Conservation (phyloP, 2,888 invertebrate species). For the Aleiodes testaceus region DNA sequence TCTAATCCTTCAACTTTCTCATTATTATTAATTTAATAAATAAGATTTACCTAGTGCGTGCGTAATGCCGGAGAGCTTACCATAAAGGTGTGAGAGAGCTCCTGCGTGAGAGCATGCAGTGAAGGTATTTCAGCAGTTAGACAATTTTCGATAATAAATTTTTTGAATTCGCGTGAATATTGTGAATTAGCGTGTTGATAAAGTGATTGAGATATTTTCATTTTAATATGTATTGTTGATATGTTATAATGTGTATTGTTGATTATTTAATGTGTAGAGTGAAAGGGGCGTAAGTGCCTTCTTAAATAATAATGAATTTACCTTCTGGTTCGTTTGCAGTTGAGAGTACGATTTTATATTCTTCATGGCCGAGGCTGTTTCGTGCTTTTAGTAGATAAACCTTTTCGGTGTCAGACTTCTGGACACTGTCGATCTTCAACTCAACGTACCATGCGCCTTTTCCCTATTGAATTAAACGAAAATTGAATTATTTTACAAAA, state of each 20-base stretch:
- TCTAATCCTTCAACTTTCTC: slow-evolving; percentile 6
- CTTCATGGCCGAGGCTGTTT: slow-evolving; percentile 80
- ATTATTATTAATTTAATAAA: slow-evolving; percentile 56
- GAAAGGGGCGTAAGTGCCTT: not conserved
- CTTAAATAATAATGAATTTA: slow-evolving; percentile 60
- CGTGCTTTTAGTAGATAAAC: slow-evolving; percentile 80
- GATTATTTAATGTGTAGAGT: not conserved
- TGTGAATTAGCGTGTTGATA: slow-evolving; percentile 40
- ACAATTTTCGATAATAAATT: slow-evolving; percentile 50
- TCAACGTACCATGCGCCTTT: slow-evolving; percentile 81
- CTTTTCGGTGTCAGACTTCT: slow-evolving; percentile 84
- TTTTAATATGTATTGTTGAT: not conserved
- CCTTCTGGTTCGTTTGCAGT: slow-evolving; percentile 75
- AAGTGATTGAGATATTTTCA: not conserved
- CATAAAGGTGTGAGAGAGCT: slow-evolving; percentile 70
- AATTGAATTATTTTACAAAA: too few relatives aligned
- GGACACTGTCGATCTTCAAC: slow-evolving; percentile 79
- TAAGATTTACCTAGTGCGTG: slow-evolving; percentile 72
- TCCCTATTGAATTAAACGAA: slow-evolving; percentile 73
- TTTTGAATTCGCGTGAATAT: slow-evolving; percentile 48
- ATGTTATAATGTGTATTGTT: not conserved
- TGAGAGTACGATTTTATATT: slow-evolving; percentile 81
- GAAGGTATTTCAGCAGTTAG: slow-evolving; percentile 63
- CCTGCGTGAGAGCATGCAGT: slow-evolving; percentile 69
- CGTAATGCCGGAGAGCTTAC: slow-evolving; percentile 72